Conservation (phyloP, 2,113 vertebrate genomes). For the Oostethus manadensis region DNA sequence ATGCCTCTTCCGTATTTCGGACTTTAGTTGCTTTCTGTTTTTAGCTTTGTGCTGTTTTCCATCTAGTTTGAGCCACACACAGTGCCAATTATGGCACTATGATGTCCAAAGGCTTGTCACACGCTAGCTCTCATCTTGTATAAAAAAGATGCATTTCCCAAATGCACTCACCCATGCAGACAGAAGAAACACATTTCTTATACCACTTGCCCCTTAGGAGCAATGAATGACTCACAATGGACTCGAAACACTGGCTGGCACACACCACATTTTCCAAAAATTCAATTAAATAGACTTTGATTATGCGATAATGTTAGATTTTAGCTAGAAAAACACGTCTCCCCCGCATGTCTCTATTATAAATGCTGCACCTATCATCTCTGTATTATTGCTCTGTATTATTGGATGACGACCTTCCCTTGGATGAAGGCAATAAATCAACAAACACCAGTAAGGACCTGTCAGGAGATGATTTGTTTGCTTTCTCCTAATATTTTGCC, state of each 20-base stretch:
- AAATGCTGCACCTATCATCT: constrained; percentile 25
- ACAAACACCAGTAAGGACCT: constrained; percentile 1
- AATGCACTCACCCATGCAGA: background rate
- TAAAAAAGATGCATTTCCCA: constrained; percentile 10
- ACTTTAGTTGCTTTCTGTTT: background rate
- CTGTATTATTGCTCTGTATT: constrained; percentile 40
- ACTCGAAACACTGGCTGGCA: constrained; percentile 15
- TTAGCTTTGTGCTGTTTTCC: background rate
- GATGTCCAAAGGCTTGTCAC: background rate
- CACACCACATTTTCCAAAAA: constrained; percentile 15
- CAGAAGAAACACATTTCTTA: constrained; percentile 5
- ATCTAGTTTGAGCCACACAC: background rate
- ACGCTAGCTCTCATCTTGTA: background rate
- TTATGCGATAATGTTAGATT: constrained; percentile 25
- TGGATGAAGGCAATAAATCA: constrained; percentile 20
- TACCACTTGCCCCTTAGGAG: constrained; percentile 4
- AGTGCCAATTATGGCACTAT: no score
- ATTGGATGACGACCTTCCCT: constrained; percentile 26
- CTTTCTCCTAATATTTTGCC: background rate
- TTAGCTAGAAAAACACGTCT: constrained; percentile 19
- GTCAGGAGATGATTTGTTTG: background rate
- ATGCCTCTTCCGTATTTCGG: background rate
- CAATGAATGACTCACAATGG: constrained; percentile 37
- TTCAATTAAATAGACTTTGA: constrained; percentile 25
- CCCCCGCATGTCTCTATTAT: constrained; percentile 5